A percentile compares a stretch with the other conserved stretches of the same genome.
These are phyloP conservation scores for Dunckerocampus dactyliophorus DNA, from an alignment of 2,113 vertebrate species.

Conservation along the genomic window DNA sequence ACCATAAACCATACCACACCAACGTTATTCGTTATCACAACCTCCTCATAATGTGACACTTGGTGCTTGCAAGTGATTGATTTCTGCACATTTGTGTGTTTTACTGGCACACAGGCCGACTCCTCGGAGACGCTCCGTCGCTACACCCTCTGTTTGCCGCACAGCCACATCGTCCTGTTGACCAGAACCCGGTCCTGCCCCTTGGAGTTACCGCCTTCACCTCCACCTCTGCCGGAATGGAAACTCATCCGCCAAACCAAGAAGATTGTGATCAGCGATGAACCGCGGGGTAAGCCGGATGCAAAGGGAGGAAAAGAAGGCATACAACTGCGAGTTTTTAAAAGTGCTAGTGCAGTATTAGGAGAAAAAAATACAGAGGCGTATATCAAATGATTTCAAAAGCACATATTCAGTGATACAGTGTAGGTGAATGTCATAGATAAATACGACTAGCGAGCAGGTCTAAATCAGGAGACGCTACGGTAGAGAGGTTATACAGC, in stretches of 20 bases:
- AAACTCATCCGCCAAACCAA: conserved; percentile 82
- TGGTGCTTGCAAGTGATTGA: background rate
- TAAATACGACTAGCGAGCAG: conserved; percentile 38
- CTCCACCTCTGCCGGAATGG: conserved; percentile 74
- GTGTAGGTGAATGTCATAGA: conserved; percentile 46
- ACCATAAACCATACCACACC: too few species aligned
- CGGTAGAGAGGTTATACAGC: conserved; percentile 26
- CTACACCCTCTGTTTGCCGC: conserved; percentile 78
- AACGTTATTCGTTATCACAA: too few species aligned
- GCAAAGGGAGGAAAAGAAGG: conserved; percentile 1
- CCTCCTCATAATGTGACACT: too few species aligned
- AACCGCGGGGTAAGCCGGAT: conserved; percentile 76
- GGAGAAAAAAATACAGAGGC: conserved; percentile 29
- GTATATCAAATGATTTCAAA: conserved; percentile 40
- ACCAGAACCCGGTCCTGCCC: conserved; percentile 79
- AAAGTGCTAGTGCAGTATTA: background rate
- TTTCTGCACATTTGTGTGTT: conserved; percentile 20
- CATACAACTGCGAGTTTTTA: too few species aligned
- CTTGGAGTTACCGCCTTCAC: conserved; percentile 65
- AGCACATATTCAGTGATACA: conserved; percentile 26
- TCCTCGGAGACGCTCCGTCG: conserved; percentile 81
- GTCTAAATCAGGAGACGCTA: conserved; percentile 28
- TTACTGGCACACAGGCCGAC: conserved; percentile 65
- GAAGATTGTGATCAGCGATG: conserved; percentile 71
- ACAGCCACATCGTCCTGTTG: conserved; percentile 82